phyloP scores from a whole-genome alignment of 2,888 invertebrate species.

The Dryocosmus kuriphilus region DNA sequence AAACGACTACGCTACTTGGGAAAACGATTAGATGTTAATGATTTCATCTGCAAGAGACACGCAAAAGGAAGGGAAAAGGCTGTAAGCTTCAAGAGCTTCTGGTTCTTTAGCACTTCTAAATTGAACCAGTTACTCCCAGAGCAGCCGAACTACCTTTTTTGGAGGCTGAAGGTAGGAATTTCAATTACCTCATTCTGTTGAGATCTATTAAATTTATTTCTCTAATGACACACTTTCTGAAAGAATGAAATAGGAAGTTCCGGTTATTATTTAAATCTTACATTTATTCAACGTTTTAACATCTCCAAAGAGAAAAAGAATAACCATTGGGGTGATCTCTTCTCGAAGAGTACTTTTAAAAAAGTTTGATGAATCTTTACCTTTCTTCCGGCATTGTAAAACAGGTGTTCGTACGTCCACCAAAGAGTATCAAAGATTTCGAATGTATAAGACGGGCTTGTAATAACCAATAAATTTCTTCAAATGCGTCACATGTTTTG shows the following conservation, averaged over 20 bases:
- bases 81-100: neutral
- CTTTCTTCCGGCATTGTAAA: neutral
- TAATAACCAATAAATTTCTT: conserved; percentile 71
- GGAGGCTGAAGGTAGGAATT: neutral
- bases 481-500: conserved; percentile 69
- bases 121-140: neutral
- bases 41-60: conserved; percentile 53
- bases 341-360: neutral
- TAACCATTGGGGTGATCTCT: neutral
- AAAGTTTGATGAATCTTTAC: conserved; percentile 25
- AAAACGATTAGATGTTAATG: conserved; percentile 64
- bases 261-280: neutral
- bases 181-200: neutral
- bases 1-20: conserved; percentile 59
- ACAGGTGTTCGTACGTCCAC: neutral
- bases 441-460: conserved; percentile 16
- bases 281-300: neutral
- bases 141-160: neutral
- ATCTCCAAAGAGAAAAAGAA: neutral
- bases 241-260: neutral
- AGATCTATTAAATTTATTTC: neutral
- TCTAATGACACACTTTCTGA: neutral
- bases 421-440: neutral
- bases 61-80: neutral
- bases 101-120: neutral